Evolutionary conservation across 2,113 vertebrate genomes (phyloP).

Genomic region (Lophochroa leadbeateri): DNA sequence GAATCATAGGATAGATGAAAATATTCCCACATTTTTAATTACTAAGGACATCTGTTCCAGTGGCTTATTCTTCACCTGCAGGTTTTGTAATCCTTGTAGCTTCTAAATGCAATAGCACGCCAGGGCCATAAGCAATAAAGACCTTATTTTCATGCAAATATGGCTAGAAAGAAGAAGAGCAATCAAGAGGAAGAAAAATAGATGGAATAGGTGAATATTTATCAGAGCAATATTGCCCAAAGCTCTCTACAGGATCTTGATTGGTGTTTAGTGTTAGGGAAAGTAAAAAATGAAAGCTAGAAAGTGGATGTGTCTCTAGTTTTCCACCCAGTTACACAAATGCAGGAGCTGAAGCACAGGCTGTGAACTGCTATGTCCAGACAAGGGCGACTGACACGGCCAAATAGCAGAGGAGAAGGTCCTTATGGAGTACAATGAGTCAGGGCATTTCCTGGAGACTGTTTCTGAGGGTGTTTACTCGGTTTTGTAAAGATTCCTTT

Average conservation of each 20-base stretch:
- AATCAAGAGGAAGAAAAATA: background rate
- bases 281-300: background rate
- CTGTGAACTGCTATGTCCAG: background rate
- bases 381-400: background rate
- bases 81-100: background rate
- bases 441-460: background rate
- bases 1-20: background rate
- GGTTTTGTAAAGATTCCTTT: background rate
- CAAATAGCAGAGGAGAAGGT: background rate
- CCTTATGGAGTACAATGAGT: background rate
- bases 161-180: background rate
- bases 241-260: background rate
- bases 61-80: background rate
- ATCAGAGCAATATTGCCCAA: background rate
- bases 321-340: background rate
- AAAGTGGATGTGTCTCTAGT: background rate
- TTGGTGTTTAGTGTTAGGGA: background rate
- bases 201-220: background rate
- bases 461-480: background rate
- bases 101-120: background rate
- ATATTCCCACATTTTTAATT: background rate
- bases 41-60: background rate
- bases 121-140: background rate
- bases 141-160: background rate
- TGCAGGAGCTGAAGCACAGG: background rate